A percentile compares a stretch with the other conserved stretches of the same genome.
Evolutionary conservation across 2,888 invertebrate genomes (phyloP).

Genomic region (Papilio protenor): DNA sequence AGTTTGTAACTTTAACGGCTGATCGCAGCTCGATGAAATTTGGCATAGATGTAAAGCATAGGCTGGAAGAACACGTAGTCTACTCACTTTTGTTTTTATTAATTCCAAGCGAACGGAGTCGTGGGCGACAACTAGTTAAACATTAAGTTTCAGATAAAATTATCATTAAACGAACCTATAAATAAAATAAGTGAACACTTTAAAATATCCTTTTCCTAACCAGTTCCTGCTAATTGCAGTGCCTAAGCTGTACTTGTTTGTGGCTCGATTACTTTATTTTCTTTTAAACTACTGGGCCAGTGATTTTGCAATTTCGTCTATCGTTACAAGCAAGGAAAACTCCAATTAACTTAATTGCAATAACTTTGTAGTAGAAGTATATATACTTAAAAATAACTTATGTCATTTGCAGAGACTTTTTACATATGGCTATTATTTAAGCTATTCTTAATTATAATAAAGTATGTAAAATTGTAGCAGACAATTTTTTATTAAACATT

Average conservation of each 20-base stretch:
- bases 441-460: background rate
- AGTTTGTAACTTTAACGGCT: too few species aligned
- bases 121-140: too few species aligned
- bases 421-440: background rate
- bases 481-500: constrained; percentile 4
- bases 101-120: too few species aligned
- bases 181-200: background rate
- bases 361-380: background rate
- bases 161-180: background rate
- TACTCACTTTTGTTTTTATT: too few species aligned
- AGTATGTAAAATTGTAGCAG: constrained; percentile 12
- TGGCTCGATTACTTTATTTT: constrained; percentile 19
- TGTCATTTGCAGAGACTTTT: background rate
- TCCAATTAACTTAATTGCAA: background rate
- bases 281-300: background rate
- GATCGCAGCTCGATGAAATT: too few species aligned
- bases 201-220: constrained; percentile 1
- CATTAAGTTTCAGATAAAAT: background rate
- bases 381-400: background rate
- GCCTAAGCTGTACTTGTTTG: constrained; percentile 3
- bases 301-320: background rate
- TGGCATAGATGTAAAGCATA: too few species aligned
- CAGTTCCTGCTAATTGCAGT: constrained; percentile 18
- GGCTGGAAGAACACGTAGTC: too few species aligned
- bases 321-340: background rate